Evolutionary conservation across 2,888 invertebrate genomes (phyloP), one percentile per base, ranked within the genome.

Genomic region (Phania funesta): DNA sequence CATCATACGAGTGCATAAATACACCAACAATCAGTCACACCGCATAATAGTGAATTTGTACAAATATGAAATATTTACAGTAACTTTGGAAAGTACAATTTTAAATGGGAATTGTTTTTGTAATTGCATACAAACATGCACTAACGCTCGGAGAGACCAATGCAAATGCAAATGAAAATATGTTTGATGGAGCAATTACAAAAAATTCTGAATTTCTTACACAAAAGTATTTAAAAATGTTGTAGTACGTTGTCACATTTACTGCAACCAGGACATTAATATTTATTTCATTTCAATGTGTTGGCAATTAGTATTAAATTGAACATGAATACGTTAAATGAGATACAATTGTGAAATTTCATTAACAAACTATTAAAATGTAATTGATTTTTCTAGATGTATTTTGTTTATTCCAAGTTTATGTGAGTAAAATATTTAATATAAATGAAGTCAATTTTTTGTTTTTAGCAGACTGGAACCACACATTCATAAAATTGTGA

Each of bases 201-300:
- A 41, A n/a, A n/a, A 38, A 38, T 38, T 48, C 44, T 16, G 18
- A 56, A 74, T 74, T 64, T 67, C 71, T 76, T 60, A 41, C 81
- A 44, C 50, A 44, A 68, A 20, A 44, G 64, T 56, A 32, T 81
- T 73, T 62, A 20, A 62, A 74, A 56, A 62, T 52, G 48, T 48
- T 35, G 11, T 41, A 60, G 67, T 78, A 65, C 64, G 64, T 35
- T 82, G 78, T 56, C 73, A 77, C 20, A 64, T 67, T 20, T 41
- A 24, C 26, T 48, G 13, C 20, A 38, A 44, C 22, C 58, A 75
- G 48, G 8, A 54, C 62, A 82, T 82, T 74, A 82, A 82, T 82
- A 73, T 81, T 74, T 56, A 77, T 74, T 68, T 70, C 58, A 70
- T 78, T 70, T 68, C 67, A 68, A 77, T 77, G 52, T 80, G 58